phyloP scores from a whole-genome alignment of 2,797 vertebrate genomes.

The Paedocypris micromegethes region DNA sequence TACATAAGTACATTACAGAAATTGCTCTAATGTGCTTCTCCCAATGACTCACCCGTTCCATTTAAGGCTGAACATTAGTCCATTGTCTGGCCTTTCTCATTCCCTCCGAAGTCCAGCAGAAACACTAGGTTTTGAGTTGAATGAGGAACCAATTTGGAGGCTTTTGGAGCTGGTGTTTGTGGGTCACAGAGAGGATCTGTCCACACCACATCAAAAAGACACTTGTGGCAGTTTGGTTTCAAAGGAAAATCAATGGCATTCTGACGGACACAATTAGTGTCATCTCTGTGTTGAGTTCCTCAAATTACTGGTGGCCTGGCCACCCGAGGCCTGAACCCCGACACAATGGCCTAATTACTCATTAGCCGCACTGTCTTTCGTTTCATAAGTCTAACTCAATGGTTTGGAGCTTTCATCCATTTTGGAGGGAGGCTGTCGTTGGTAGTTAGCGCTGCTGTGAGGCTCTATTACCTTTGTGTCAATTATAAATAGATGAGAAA shows the following conservation, averaged over 20 bases:
- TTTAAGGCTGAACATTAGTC: slow-evolving; percentile 29
- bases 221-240: slow-evolving; percentile 61
- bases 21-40: slow-evolving; percentile 18
- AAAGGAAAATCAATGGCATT: slow-evolving; percentile 63
- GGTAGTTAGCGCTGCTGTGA: slow-evolving; percentile 45
- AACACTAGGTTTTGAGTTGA: slow-evolving; percentile 46
- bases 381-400: slow-evolving; percentile 47
- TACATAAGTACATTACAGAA: slow-evolving; percentile 17
- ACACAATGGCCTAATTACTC: slow-evolving; percentile 58
- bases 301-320: slow-evolving; percentile 62
- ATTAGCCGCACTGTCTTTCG: slow-evolving; percentile 55
- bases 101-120: slow-evolving; percentile 35
- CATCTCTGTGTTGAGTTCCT: slow-evolving; percentile 62
- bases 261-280: slow-evolving; percentile 66
- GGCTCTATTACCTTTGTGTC: slow-evolving; percentile 51
- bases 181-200: slow-evolving; percentile 55
- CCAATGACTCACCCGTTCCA: slow-evolving; percentile 19
- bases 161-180: slow-evolving; percentile 53
- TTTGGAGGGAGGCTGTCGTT: slow-evolving; percentile 43
- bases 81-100: slow-evolving; percentile 1
- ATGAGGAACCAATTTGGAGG: slow-evolving; percentile 58
- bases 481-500: slow-evolving; percentile 54
- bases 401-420: slow-evolving; percentile 47
- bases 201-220: slow-evolving; percentile 61
- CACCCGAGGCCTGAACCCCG: slow-evolving; percentile 54